Conservation (phyloP, 64 coral and sea anemone species). For the Anthopleura sola region DNA sequence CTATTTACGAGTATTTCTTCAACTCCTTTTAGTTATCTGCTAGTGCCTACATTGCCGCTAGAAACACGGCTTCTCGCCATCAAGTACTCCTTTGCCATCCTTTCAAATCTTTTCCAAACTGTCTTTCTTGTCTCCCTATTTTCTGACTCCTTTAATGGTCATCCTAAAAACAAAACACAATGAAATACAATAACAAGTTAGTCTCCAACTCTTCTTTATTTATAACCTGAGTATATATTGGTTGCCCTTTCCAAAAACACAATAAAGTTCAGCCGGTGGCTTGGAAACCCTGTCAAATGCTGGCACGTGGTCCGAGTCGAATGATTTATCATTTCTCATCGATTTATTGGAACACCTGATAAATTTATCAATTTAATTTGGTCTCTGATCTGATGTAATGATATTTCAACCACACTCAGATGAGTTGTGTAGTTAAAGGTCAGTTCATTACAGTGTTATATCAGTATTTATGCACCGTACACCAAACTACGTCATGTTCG, state of each 20-base stretch:
- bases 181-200: too few relatives aligned
- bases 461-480: conserved; percentile 6
- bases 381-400: background rate
- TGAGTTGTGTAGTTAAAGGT: background rate
- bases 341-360: conserved; percentile 4
- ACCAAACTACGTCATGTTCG: background rate
- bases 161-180: too few relatives aligned
- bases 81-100: too few relatives aligned
- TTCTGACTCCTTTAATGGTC: too few relatives aligned
- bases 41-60: too few relatives aligned
- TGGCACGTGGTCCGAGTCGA: background rate
- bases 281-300: background rate
- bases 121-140: too few relatives aligned
- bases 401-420: background rate
- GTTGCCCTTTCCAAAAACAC: background rate
- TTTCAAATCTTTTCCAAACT: too few relatives aligned
- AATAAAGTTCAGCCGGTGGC: background rate
- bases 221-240: too few relatives aligned
- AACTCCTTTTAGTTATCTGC: too few relatives aligned
- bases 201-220: too few relatives aligned
- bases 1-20: too few relatives aligned
- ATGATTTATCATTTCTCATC: background rate
- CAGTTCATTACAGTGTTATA: background rate
- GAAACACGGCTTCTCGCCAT: too few relatives aligned
- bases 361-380: background rate